phyloP scores from a whole-genome alignment of 1,140 invertebrate genomes.

The Chironomus tepperi region DNA sequence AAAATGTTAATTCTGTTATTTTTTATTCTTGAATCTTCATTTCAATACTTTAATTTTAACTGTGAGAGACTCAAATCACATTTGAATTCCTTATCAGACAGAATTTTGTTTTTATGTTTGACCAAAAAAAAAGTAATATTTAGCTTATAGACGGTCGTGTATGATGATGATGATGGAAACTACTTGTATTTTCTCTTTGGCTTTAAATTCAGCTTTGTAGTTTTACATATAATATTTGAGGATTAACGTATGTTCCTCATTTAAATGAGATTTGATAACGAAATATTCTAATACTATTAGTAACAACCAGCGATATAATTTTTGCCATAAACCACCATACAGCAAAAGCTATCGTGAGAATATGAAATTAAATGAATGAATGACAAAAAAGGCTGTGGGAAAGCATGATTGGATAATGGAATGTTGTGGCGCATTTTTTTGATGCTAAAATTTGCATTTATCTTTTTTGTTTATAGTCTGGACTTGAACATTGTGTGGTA shows the following conservation, averaged over 20 bases:
- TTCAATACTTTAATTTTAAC: background rate
- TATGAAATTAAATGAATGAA: background rate
- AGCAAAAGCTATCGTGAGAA: background rate
- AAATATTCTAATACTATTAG: background rate
- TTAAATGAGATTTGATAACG: conserved; percentile 1
- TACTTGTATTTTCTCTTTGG: background rate
- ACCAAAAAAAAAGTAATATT: too few relatives aligned
- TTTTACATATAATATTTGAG: background rate
- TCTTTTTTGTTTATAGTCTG: too few relatives aligned
- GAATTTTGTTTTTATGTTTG: background rate
- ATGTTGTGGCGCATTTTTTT: too few relatives aligned
- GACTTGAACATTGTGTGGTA: too few relatives aligned
- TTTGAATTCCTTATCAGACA: background rate
- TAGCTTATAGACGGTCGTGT: background rate
- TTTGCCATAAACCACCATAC: background rate
- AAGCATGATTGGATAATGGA: too few relatives aligned
- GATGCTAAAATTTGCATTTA: too few relatives aligned
- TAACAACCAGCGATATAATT: background rate
- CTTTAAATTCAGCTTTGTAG: background rate
- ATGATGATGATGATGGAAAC: background rate
- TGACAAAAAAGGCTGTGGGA: too few relatives aligned
- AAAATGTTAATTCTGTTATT: conserved; percentile 2
- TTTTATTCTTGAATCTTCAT: background rate
- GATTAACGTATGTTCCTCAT: background rate
- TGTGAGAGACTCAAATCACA: background rate